phyloP scores from a whole-genome alignment of 2,888 invertebrate genomes.

The Serripes groenlandicus region DNA sequence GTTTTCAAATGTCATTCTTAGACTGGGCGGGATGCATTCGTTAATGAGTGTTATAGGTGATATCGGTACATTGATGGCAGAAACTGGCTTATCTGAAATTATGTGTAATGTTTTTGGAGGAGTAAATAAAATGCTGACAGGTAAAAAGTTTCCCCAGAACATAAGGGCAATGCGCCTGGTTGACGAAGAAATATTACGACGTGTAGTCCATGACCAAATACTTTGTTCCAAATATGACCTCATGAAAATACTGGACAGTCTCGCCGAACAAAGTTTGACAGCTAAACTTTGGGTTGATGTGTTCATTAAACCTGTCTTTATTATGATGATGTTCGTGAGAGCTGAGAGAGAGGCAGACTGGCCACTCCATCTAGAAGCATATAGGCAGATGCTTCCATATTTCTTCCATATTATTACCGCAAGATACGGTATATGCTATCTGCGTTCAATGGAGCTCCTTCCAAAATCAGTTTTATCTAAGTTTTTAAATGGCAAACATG shows the following conservation, averaged over 20 bases:
- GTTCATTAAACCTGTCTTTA: slow-evolving; percentile 64
- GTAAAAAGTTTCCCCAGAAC: slow-evolving; percentile 64
- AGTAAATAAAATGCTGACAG: slow-evolving; percentile 66
- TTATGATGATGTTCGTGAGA: slow-evolving; percentile 63
- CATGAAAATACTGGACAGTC: slow-evolving; percentile 36
- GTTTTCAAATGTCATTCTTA: slow-evolving; percentile 48
- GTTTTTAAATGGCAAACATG: slow-evolving; percentile 66
- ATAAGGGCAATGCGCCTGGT: slow-evolving; percentile 40
- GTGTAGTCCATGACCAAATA: not conserved
- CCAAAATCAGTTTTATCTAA: slow-evolving; percentile 38
- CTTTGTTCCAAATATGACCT: slow-evolving; percentile 32
- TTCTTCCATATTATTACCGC: slow-evolving; percentile 70
- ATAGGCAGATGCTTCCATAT: slow-evolving; percentile 63
- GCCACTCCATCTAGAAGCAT: slow-evolving; percentile 58
- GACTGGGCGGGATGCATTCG: slow-evolving; percentile 72
- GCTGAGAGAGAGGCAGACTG: slow-evolving; percentile 67
- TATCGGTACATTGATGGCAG: slow-evolving; percentile 65
- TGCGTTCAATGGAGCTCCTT: slow-evolving; percentile 64
- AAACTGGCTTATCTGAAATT: slow-evolving; percentile 65
- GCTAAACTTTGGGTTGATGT: slow-evolving; percentile 58
- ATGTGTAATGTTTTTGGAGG: slow-evolving; percentile 64
- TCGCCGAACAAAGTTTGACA: slow-evolving; percentile 22
- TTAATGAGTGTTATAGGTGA: slow-evolving; percentile 70
- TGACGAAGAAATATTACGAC: slow-evolving; percentile 34
- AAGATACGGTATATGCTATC: slow-evolving; percentile 68